phyloP scores from a whole-genome alignment of 1,140 invertebrate genomes.

The Pissodes strobi region DNA sequence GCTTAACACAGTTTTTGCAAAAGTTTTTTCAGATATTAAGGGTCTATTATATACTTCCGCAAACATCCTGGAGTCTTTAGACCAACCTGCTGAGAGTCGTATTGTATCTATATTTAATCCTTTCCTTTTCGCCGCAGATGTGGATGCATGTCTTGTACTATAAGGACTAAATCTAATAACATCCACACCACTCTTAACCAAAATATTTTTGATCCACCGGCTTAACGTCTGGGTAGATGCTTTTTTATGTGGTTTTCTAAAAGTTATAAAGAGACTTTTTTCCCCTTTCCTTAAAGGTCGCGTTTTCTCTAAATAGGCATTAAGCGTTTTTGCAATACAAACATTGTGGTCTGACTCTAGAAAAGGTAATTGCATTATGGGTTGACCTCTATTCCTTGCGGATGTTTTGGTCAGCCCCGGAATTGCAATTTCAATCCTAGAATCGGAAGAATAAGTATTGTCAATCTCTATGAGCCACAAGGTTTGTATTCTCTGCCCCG shows the following conservation, averaged over 20 bases:
- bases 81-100: constrained; percentile 23
- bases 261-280: background rate
- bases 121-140: background rate
- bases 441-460: too few relatives aligned
- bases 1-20: background rate
- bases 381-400: background rate
- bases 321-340: background rate
- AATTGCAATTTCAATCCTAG: background rate
- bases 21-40: background rate
- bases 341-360: background rate
- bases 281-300: background rate
- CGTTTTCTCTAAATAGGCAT: background rate
- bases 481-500: too few relatives aligned
- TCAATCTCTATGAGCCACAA: too few relatives aligned
- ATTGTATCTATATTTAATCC: constrained; percentile 5
- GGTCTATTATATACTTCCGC: constrained; percentile 39
- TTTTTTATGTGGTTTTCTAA: constrained; percentile 2
- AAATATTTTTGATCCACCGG: constrained; percentile 1
- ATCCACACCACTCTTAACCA: background rate
- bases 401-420: background rate
- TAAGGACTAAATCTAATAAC: background rate
- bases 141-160: constrained; percentile 3
- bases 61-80: constrained; percentile 37
- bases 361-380: background rate
- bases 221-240: background rate